Base-by-base conservation (phyloP, 2,888 invertebrate species). In the Linyphia triangularis region DNA sequence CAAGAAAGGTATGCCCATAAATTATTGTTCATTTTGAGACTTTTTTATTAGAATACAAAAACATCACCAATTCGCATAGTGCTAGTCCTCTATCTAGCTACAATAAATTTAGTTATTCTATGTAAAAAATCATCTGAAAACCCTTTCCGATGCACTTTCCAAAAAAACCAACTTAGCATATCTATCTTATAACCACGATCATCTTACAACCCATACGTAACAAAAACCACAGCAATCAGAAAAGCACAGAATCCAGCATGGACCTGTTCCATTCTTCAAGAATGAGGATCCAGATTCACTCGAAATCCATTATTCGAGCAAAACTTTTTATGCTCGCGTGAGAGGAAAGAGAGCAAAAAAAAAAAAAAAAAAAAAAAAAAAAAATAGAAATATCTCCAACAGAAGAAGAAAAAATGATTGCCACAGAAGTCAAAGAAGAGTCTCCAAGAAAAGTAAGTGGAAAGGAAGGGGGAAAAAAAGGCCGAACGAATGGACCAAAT, bases 401-500 rank as follows among this genome's bases (percentile, higher is more conserved):
- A 51, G 51, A 16, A 13, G 51, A 13, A 16, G n/a, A n/a, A n/a
- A n/a, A n/a, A n/a, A n/a, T n/a, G n/a, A n/a, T n/a, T n/a, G n/a
- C n/a, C n/a, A n/a, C n/a, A 67, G 67, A 24, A 67, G 43, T 51
- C 67, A 26, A 61, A 33, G 33, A 63, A 51, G n/a, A 51, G n/a
- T 51, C 37, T 78, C 33, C 37, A 19, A 4, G 19, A 9, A 19
- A 51, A 51, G 51, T 30, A 67, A 40, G 61, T 16, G 33, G 59
- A 26, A 57, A 67, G 30, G 1, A n/a, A n/a, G 26, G 10, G 30
- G 26, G 61, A 59, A 57, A 63, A 57, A 67, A 61, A 70, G 61
- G 22, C 22, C 59, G 16, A 75, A 57, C 67, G 51, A 73, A 57
- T 67, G 57, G 84, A 67, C 73, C 67, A 84, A 84, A 84, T 84